Base-by-base conservation (phyloP, 2,888 invertebrate genomes). In the Epistrophe grossulariae region DNA sequence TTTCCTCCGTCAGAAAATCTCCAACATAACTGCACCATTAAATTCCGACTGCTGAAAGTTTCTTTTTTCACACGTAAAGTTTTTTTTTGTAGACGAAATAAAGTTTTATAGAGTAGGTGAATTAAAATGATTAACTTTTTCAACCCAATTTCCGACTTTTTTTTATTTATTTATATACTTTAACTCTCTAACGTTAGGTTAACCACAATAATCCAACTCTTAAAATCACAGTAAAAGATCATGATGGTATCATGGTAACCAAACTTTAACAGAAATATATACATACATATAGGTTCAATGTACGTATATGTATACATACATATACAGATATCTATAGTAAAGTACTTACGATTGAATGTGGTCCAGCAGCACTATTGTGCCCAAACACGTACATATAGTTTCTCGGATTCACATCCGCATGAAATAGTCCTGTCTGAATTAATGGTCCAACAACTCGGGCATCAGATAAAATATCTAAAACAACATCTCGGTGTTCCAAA, bases 341-440 rank as follows among this genome's bases (percentile, higher is more conserved):
- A 7, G 31, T 31, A 31, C 96, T 95, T 93, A 97, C 97, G 90
- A 94, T 94, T 60, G 96, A 95, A 92, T 96, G 96, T 88, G 97
- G 96, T 84, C 96, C 96, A 90, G 96, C 95, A 88, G 95, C 94
- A 79, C 97, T 97, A 89, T 96, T 96, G 91, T 98, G 98, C 7
- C 96, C 95, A 90, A 98, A 98, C 35, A 98, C 97, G 91, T 98
- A 98, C 94, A 98, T 97, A 92, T 96, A 98, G 74, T 96, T 96
- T 90, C 96, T 95, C 1, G 95, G 94, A 93, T 97, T 96, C 35
- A 96, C 94, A 89, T 94, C 94, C 6, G 96, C 95, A 90, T 97
- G 97, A 91, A 96, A 95, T 92, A 96, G 94, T 19, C 96, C 97
- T 84, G 96, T 96, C 92, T 95, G 94, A 87, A 97, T 94, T 89